phyloP scores from a whole-genome alignment of 2,113 vertebrate genomes.

The Hylia prasina region DNA sequence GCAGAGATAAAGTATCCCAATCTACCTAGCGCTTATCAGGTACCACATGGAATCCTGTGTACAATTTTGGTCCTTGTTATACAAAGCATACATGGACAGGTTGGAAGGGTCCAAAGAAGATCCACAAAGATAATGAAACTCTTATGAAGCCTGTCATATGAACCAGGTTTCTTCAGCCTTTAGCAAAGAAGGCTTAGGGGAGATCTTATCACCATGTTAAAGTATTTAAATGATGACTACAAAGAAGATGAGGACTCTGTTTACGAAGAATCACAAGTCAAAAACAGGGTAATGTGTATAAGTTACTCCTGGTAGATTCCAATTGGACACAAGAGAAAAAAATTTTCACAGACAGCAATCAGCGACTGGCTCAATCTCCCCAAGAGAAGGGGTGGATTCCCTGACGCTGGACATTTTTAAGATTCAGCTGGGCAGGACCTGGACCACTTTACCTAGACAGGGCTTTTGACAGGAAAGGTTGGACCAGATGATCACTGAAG shows the following conservation, averaged over 20 bases:
- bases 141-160: not conserved
- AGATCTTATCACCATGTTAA: not conserved
- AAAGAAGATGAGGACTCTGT: not conserved
- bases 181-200: not conserved
- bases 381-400: not conserved
- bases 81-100: not conserved
- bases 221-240: not conserved
- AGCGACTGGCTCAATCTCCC: accelerated
- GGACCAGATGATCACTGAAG: not conserved
- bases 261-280: not conserved
- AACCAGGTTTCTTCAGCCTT: not conserved
- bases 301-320: not conserved
- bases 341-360: not conserved
- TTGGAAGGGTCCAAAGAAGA: not conserved
- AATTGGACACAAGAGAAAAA: not conserved
- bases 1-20: not conserved
- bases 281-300: not conserved
- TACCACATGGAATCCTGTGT: not conserved
- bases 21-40: accelerated
- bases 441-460: not conserved
- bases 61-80: not conserved
- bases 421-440: not conserved
- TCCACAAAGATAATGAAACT: not conserved
- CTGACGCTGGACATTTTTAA: not conserved
- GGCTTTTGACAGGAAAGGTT: not conserved